Percentiles rank a stretch among this genome's conserved stretches.
phyloP scores from a whole-genome alignment of 2,113 vertebrate species.

The Galbula dea region DNA sequence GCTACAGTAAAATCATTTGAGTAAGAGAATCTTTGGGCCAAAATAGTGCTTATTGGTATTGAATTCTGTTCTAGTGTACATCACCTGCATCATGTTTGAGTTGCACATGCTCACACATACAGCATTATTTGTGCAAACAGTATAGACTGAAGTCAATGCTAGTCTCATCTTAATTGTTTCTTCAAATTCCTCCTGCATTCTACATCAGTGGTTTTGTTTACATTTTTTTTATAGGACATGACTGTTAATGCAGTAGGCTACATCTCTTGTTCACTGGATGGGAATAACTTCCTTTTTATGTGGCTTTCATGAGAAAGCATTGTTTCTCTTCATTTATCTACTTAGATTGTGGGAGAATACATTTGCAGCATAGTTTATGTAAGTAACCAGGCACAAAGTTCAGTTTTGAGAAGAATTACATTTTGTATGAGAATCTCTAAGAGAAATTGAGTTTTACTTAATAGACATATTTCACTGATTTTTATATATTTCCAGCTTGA shows the following conservation, averaged over 20 bases:
- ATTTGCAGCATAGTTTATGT: background rate
- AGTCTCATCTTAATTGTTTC: background rate
- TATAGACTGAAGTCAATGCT: background rate
- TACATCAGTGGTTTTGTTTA: rapidly evolving
- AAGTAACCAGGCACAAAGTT: background rate
- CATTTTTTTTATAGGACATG: background rate
- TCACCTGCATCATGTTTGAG: background rate
- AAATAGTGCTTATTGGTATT: background rate
- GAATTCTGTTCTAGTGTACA: background rate
- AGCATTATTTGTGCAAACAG: background rate
- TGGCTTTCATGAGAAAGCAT: background rate
- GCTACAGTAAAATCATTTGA: no score
- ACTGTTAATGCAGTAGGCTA: background rate
- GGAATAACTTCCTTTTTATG: background rate
- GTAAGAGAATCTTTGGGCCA: background rate
- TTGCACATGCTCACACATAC: background rate
- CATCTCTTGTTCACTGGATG: background rate
- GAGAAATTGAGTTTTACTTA: background rate
- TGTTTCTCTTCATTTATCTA: background rate
- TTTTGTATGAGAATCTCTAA: background rate
- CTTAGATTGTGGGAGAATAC: background rate
- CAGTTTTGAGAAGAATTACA: background rate
- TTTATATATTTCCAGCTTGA: background rate
- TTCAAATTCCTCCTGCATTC: background rate
- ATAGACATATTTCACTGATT: background rate